Evolutionary conservation across 1,140 invertebrate genomes (phyloP).

Genomic region (Aricia agestis): DNA sequence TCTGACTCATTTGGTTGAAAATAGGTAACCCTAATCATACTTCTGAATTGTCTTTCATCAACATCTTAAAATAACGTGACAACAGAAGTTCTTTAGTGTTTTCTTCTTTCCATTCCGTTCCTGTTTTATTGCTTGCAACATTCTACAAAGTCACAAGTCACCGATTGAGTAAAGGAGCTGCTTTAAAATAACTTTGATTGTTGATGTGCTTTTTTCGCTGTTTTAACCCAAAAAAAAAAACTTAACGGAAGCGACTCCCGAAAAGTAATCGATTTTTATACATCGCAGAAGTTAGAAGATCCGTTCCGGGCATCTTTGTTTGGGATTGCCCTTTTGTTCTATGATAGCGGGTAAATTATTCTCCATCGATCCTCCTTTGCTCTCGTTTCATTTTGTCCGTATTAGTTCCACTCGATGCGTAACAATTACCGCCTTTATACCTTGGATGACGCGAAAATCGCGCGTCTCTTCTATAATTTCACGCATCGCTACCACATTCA

Average conservation of each 20-base stretch:
- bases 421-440: conserved; percentile 72
- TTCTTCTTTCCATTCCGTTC: no score
- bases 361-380: conserved; percentile 52
- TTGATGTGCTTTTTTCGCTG: no score
- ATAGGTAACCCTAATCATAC: no score
- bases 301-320: conserved; percentile 58
- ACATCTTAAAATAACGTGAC: no score
- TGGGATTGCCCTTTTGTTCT: conserved; percentile 61
- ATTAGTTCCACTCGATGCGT: conserved; percentile 72
- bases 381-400: conserved; percentile 68
- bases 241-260: conserved; percentile 46
- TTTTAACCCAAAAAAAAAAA: not conserved
- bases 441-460: conserved; percentile 71
- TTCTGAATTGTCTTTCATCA: no score
- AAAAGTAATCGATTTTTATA: conserved; percentile 59
- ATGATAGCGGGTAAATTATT: conserved; percentile 51
- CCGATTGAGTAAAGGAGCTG: no score
- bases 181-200: no score
- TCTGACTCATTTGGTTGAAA: no score
- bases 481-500: conserved; percentile 57
- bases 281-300: conserved; percentile 60
- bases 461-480: conserved; percentile 63
- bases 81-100: no score
- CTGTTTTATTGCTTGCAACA: no score
- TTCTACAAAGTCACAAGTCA: no score